phyloP scores from a whole-genome alignment of 2,888 invertebrate species.

The Sthenelais limicola region DNA sequence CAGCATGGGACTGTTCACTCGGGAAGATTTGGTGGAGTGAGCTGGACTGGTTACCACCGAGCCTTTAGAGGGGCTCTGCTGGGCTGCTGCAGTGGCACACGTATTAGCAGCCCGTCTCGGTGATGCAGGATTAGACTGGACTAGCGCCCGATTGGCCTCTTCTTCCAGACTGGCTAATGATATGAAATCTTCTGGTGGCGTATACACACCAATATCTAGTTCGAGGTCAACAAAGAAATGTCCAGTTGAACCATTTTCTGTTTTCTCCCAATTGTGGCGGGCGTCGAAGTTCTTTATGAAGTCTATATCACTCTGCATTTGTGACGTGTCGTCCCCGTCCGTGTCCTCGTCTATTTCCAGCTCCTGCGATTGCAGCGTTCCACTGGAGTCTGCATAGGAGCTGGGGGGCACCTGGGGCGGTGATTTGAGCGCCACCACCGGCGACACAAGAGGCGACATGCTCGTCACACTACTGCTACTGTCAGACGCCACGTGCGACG shows the following conservation, averaged over 20 bases:
- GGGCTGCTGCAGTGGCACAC: too few species aligned
- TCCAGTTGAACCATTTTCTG: background rate
- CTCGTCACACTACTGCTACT: slow-evolving; percentile 36
- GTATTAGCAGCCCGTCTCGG: background rate
- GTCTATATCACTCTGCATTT: slow-evolving; percentile 39
- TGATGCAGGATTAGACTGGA: slow-evolving; percentile 19
- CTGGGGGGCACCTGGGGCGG: background rate
- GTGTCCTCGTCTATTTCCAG: slow-evolving; percentile 32
- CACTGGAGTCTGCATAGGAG: background rate
- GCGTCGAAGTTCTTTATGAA: slow-evolving; percentile 39
- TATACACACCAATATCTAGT: slow-evolving; percentile 39
- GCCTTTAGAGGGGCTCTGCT: too few species aligned
- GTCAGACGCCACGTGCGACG: slow-evolving; percentile 15
- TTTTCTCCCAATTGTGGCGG: slow-evolving; percentile 13
- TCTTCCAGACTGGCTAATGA: slow-evolving; percentile 28
- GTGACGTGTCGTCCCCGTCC: slow-evolving; percentile 25
- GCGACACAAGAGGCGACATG: slow-evolving; percentile 30
- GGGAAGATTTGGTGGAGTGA: background rate
- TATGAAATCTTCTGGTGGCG: slow-evolving; percentile 31
- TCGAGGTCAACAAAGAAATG: slow-evolving; percentile 27
- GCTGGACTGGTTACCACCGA: slow-evolving; percentile 15
- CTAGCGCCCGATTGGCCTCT: slow-evolving; percentile 21
- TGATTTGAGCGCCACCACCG: background rate
- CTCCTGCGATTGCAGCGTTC: background rate
- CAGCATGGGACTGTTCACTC: background rate